Percentiles rank a stretch among this genome's conserved stretches.
Evolutionary conservation across 2,888 invertebrate species (phyloP).

Genomic region (Timema cristinae): DNA sequence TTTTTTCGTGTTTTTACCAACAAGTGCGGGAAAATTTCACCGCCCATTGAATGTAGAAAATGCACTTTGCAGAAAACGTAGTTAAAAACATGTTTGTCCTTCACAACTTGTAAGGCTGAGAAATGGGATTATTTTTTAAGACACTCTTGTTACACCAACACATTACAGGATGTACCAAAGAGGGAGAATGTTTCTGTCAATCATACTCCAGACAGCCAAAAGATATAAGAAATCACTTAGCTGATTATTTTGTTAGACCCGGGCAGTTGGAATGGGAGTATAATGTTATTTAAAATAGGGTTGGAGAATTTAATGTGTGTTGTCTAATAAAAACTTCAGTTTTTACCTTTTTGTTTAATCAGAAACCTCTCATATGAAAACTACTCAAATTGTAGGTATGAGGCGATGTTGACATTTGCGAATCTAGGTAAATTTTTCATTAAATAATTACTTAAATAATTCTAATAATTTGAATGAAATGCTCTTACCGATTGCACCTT

Average conservation of each 20-base stretch:
- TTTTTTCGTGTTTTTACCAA: too few relatives aligned
- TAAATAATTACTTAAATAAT: constrained; percentile 5
- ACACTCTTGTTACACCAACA: constrained; percentile 5
- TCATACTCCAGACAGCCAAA: too few relatives aligned
- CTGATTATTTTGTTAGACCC: background rate
- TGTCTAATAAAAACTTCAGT: too few relatives aligned
- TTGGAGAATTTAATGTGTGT: background rate
- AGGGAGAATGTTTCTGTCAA: background rate
- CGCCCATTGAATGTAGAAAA: too few relatives aligned
- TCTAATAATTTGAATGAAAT: background rate
- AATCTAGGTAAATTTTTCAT: background rate
- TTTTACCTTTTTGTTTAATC: background rate
- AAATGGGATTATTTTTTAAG: background rate
- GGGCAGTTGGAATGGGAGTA: background rate
- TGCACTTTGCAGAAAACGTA: background rate
- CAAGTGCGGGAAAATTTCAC: too few relatives aligned
- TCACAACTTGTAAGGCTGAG: constrained; percentile 9
- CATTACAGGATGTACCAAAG: background rate
- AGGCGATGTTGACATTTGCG: background rate
- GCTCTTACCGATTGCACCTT: background rate
- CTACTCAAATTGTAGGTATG: too few relatives aligned
- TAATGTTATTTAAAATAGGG: background rate
- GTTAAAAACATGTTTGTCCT: background rate
- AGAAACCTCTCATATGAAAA: constrained; percentile 2
- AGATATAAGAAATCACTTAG: background rate